Evolutionary conservation across 2,113 vertebrate genomes (phyloP).

Genomic region (Cynocephalus volans): DNA sequence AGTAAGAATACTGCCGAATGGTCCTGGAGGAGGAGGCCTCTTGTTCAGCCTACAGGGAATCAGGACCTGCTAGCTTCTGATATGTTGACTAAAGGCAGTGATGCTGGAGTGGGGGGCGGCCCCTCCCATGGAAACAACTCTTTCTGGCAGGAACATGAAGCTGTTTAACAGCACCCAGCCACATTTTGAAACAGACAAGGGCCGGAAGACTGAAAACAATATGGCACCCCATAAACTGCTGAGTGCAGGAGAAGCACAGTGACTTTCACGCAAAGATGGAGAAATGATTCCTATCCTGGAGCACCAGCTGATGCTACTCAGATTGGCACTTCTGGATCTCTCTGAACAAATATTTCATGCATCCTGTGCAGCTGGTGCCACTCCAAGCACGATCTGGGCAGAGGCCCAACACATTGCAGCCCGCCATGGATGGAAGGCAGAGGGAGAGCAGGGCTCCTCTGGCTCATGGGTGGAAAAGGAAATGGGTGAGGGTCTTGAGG

Average conservation of each 20-base stretch:
- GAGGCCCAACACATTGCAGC: constrained; percentile 34
- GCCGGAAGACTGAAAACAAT: background rate
- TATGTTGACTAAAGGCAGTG: background rate
- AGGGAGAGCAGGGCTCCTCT: background rate
- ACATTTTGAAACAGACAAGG: background rate
- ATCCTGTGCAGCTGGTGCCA: constrained; percentile 72
- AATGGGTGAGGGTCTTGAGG: background rate
- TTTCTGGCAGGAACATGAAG: background rate
- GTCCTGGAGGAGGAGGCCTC: background rate
- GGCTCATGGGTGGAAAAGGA: background rate
- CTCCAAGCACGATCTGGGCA: constrained; percentile 56
- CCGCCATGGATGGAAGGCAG: background rate
- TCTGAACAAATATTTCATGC: background rate
- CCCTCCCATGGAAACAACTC: background rate
- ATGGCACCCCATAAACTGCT: constrained; percentile 43
- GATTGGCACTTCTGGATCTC: constrained; percentile 24
- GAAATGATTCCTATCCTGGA: constrained; percentile 16
- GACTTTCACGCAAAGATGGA: background rate
- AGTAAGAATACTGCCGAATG: no score
- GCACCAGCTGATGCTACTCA: constrained; percentile 71
- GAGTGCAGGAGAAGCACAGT: background rate
- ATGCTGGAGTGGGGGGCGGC: background rate
- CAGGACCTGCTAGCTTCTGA: background rate
- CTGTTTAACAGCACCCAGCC: background rate
- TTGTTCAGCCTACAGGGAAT: background rate